Evolutionary conservation across 2,797 vertebrate genomes (phyloP).

Genomic region (Enoplosus armatus): DNA sequence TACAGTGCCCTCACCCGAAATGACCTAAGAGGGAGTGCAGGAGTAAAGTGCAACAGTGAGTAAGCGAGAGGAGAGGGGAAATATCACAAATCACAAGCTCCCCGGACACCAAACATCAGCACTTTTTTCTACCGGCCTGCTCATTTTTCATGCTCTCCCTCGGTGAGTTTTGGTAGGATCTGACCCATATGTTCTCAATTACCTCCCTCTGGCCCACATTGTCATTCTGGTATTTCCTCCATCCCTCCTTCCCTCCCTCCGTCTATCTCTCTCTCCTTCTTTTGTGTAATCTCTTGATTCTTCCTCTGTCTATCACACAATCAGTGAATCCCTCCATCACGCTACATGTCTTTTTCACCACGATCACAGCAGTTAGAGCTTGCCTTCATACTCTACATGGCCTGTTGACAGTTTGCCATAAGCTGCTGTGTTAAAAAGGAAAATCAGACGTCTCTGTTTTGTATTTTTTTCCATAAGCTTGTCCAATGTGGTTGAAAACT

Average conservation of each 20-base stretch:
- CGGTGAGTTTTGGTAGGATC: constrained; percentile 69
- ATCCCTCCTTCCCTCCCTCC: constrained; percentile 56
- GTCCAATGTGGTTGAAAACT: constrained; percentile 1
- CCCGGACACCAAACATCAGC: constrained; percentile 66
- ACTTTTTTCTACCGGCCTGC: constrained; percentile 54
- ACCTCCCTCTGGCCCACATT: constrained; percentile 84
- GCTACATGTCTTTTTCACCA: neutral
- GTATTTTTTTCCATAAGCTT: neutral
- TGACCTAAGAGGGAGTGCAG: constrained; percentile 55
- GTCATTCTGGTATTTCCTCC: constrained; percentile 88
- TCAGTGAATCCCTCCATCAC: constrained; percentile 33
- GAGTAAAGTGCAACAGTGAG: constrained; percentile 55
- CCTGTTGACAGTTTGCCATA: constrained; percentile 30
- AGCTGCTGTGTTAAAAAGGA: constrained; percentile 11
- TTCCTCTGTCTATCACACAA: constrained; percentile 19
- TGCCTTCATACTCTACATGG: neutral
- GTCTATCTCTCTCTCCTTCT: constrained; percentile 54
- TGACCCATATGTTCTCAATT: constrained; percentile 88
- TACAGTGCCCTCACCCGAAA: constrained; percentile 68
- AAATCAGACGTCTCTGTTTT: constrained; percentile 5
- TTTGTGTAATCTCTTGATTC: constrained; percentile 53
- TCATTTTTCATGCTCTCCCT: constrained; percentile 52
- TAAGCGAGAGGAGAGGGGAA: constrained; percentile 51
- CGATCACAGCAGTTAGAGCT: neutral
- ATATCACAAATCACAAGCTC: constrained; percentile 69